Percentiles rank a stretch among this genome's conserved stretches.
Evolutionary conservation across 2,797 vertebrate genomes (phyloP).

Genomic region (Hydrolagus colliei): DNA sequence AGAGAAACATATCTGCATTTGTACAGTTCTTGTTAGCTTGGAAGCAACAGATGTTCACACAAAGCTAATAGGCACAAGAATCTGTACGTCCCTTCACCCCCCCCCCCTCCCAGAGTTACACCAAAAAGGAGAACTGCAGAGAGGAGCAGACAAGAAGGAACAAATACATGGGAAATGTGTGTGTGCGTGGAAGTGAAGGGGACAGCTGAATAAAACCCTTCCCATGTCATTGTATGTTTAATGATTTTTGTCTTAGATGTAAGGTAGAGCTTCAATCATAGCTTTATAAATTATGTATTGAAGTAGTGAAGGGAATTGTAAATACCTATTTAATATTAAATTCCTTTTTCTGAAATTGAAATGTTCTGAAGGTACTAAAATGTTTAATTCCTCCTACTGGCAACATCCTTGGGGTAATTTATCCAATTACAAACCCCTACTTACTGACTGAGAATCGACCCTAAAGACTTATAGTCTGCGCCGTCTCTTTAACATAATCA

Average conservation of each 20-base stretch:
- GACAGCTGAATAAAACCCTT: constrained; percentile 7
- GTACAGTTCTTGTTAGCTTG: neutral
- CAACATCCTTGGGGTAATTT: constrained; percentile 30
- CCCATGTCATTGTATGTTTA: neutral
- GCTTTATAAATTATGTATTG: constrained; percentile 30
- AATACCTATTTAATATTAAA: constrained; percentile 32
- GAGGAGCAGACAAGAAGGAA: neutral
- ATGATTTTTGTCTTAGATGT: constrained; percentile 27
- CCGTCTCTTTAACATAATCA: constrained; percentile 27
- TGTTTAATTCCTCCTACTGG: constrained; percentile 27
- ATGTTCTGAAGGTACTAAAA: constrained; percentile 27
- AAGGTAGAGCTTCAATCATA: constrained; percentile 18
- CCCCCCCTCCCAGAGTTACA: no score
- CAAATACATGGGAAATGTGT: neutral
- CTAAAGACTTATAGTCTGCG: constrained; percentile 24
- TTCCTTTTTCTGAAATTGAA: constrained; percentile 24
- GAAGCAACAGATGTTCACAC: neutral
- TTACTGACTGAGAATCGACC: constrained; percentile 22
- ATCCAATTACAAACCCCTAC: constrained; percentile 20
- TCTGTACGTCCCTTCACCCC: neutral
- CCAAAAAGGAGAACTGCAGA: neutral
- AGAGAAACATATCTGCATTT: neutral
- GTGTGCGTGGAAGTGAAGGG: neutral
- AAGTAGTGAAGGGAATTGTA: constrained; percentile 27
- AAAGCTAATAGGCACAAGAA: neutral